Evolutionary conservation across 64 coral and sea anemone genomes (phyloP).

Genomic region (Stylophora pistillata): DNA sequence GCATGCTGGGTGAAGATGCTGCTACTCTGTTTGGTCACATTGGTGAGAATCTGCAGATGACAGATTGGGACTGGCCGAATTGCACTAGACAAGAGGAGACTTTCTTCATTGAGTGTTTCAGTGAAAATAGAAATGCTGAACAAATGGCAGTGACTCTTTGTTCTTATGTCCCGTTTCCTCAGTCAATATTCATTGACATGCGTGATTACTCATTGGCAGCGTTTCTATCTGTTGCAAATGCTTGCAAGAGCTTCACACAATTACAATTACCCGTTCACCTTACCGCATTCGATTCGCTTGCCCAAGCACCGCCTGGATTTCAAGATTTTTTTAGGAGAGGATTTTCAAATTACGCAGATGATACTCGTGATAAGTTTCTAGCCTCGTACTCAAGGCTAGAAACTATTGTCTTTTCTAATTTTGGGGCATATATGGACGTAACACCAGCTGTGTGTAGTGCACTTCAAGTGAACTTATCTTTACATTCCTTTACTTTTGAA

Average conservation of each 20-base stretch:
- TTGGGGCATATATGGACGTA: accelerated
- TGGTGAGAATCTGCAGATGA: no score
- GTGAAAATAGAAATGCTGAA: neutral
- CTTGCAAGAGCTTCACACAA: neutral
- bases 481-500: neutral
- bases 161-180: neutral
- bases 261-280: neutral
- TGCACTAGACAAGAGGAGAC: neutral
- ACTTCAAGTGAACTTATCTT: neutral
- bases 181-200: neutral
- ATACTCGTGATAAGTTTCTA: neutral
- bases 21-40: no score
- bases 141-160: neutral
- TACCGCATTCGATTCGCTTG: neutral
- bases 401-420: neutral
- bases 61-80: no score
- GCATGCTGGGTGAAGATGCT: no score
- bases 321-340: no score
- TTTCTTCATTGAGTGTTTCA: neutral
- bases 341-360: no score
- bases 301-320: no score
- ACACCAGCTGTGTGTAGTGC: neutral
- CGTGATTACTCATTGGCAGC: no score
- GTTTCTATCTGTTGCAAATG: no score
- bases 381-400: neutral